These are phyloP conservation scores for Anadara kagoshimensis DNA, from an alignment of 1,140 invertebrate species.

Conservation along the genomic window DNA sequence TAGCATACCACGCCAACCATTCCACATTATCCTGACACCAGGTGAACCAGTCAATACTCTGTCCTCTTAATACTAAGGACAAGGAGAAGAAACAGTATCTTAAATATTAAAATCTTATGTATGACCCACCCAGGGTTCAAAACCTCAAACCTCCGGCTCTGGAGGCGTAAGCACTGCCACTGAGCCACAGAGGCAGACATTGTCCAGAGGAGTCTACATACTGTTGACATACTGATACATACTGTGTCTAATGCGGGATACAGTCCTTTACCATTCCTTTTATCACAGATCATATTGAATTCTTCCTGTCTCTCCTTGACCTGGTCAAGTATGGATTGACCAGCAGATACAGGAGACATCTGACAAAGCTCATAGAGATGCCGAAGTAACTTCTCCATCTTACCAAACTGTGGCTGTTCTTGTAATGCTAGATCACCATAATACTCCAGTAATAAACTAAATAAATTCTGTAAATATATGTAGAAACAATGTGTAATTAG, in stretches of 20 bases:
- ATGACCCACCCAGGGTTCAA: no score
- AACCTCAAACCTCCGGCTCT: no score
- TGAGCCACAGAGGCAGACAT: no score
- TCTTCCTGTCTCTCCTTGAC: constrained; percentile 84
- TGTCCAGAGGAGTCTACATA: no score
- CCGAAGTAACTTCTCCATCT: constrained; percentile 74
- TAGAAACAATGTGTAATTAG: no score
- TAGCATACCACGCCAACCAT: no score
- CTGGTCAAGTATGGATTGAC: constrained; percentile 80
- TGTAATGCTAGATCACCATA: constrained; percentile 80
- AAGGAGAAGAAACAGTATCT: no score
- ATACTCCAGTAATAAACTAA: constrained; percentile 78
- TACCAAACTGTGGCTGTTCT: constrained; percentile 64
- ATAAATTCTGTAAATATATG: constrained; percentile 49
- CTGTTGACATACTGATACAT: constrained; percentile 13
- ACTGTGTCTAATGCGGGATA: constrained; percentile 82
- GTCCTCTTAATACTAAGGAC: no score
- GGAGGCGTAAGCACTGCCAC: no score
- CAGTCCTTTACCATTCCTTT: constrained; percentile 58
- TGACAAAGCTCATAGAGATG: constrained; percentile 85
- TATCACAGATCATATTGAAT: constrained; percentile 78
- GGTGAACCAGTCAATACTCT: no score
- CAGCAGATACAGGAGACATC: constrained; percentile 80
- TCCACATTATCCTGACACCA: no score
- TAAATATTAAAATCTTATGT: no score